phyloP scores from a whole-genome alignment of 2,113 vertebrate genomes.

The Stercorarius parasiticus region DNA sequence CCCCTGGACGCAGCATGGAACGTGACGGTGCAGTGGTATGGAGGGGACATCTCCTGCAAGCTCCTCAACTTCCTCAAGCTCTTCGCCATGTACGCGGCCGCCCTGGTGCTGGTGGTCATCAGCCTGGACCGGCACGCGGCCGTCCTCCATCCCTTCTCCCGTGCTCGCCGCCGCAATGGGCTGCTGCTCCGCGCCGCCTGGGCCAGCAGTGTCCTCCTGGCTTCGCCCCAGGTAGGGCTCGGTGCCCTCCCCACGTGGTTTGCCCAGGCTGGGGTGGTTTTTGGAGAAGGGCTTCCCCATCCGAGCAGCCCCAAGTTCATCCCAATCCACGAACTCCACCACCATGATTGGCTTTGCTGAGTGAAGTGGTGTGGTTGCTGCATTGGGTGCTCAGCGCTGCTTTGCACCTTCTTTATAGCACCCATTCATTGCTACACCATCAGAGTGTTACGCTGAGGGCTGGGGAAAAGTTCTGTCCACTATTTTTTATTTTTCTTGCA shows the following conservation, averaged over 20 bases:
- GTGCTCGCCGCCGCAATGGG: slow-evolving; percentile 75
- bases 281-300: neutral
- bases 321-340: neutral
- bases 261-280: neutral
- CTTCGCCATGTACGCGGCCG: slow-evolving; percentile 83
- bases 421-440: neutral
- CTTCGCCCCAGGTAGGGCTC: slow-evolving; percentile 79
- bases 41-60: slow-evolving; percentile 79
- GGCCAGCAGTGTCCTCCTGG: slow-evolving; percentile 74
- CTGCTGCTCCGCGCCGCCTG: slow-evolving; percentile 80
- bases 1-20: slow-evolving; percentile 83
- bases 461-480: neutral
- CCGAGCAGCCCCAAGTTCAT: neutral
- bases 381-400: fast-evolving
- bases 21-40: slow-evolving; percentile 84
- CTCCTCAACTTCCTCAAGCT: slow-evolving; percentile 85
- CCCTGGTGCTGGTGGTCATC: slow-evolving; percentile 85
- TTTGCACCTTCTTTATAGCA: neutral
- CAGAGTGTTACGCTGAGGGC: neutral
- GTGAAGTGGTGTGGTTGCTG: fast-evolving
- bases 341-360: neutral
- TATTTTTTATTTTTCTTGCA: neutral
- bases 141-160: slow-evolving; percentile 78
- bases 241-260: fast-evolving
- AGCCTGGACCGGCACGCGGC: slow-evolving; percentile 82